Evolutionary conservation across 2,888 invertebrate genomes (phyloP).

Genomic region (Agrilus biguttatus): DNA sequence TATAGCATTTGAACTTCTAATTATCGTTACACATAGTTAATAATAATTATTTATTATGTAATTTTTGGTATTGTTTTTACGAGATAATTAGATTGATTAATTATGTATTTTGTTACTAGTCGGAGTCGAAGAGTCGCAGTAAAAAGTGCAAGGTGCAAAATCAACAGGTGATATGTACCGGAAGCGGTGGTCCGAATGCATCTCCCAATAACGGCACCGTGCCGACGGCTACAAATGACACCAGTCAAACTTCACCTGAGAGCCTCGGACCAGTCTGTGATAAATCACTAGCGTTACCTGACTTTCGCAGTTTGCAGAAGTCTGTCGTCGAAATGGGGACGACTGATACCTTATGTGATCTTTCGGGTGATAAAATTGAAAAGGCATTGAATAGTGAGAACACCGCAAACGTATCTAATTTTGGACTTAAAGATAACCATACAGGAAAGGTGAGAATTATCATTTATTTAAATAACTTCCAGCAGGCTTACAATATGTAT

Average conservation of each 20-base stretch:
- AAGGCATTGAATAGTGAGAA: conserved; percentile 2
- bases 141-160: conserved; percentile 12
- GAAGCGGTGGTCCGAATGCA: conserved; percentile 5
- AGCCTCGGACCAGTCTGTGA: conserved; percentile 29
- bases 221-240: conserved; percentile 33
- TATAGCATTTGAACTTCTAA: too few relatives aligned
- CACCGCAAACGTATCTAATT: conserved; percentile 5
- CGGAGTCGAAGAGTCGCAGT: conserved; percentile 13
- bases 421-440: conserved; percentile 3
- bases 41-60: too few relatives aligned
- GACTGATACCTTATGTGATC: conserved; percentile 3
- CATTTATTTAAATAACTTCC: too few relatives aligned
- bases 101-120: not conserved
- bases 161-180: conserved; percentile 1
- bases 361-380: conserved; percentile 6
- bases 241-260: conserved; percentile 22
- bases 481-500: too few relatives aligned
- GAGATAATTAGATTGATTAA: too few relatives aligned
- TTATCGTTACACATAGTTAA: too few relatives aligned
- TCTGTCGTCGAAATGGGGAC: conserved; percentile 14
- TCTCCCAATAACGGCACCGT: conserved; percentile 29
- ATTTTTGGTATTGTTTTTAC: too few relatives aligned
- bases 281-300: conserved; percentile 32
- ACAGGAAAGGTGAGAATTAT: conserved; percentile 2
- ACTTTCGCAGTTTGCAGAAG: conserved; percentile 32